Base-by-base conservation (phyloP, 2,797 vertebrate genomes). In the Lepus oiostolus region DNA sequence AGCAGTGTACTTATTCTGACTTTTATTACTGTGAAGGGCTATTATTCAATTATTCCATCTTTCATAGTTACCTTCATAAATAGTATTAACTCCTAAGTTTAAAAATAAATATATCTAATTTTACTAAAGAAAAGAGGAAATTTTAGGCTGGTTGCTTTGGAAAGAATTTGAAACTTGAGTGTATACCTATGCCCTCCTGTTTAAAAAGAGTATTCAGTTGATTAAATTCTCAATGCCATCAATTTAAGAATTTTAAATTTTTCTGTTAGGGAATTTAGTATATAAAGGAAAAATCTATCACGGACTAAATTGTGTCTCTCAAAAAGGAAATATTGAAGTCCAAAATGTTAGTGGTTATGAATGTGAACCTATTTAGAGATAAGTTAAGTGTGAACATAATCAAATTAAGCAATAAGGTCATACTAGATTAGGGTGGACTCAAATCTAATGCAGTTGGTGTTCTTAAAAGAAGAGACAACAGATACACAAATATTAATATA, bases 51-150 rank as follows among this genome's bases (percentile, higher is more conserved):
- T 75, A 21, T 9, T 79, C 76, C 93, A 4, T 89, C 32, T 95
- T 97, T 95, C 62, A 62, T 95, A 28, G n/a, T 95, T 97, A 70
- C 47, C 19, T 93, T 54, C 75, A 87, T 88, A 90, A 97, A 90
- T 0, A 95, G 7, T 65, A 75, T 95, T 96, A 97, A 84, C 81
- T 94, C 16, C 0, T 94, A 0, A 0, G 1, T 83, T 72, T 96
- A 95, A 92, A 97, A 92, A 35, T 91, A 62, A 85, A 7, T 19
- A 77, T 47, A 76, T 38, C 0, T 42, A 13, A 2, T 32, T 54
- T 74, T 65, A 72, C 13, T 74, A 85, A 95, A 82, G n/a, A 47
- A 71, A 95, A 77, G 22, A 65, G 74, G 54, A 7, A 42, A 11
- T 70, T 80, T 92, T 47, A 65, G 42, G n/a, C 10, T 72, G 19